A percentile compares a stretch with the other conserved stretches of the same genome.
These are phyloP conservation scores for Cyrtorhinus lividipennis DNA, from an alignment of 1,140 invertebrate genomes.

Conservation along the genomic window DNA sequence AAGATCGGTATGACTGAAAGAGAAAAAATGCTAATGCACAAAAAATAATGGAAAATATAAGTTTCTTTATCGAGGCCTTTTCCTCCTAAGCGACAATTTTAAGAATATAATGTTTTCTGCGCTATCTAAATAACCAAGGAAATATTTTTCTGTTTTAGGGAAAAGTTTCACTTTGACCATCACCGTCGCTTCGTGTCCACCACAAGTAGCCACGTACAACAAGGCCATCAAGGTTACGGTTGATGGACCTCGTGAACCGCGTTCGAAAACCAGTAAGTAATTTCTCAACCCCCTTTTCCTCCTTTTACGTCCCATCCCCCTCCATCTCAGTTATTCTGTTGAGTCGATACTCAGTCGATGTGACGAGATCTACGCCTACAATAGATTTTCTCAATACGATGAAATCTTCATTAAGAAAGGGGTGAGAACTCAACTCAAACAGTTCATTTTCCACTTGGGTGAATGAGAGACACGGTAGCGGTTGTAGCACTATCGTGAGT, in stretches of 20 bases:
- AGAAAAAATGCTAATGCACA: too few species aligned
- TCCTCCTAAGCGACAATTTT: too few species aligned
- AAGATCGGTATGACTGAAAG: too few species aligned
- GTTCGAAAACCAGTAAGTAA: conserved; percentile 91
- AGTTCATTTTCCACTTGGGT: too few species aligned
- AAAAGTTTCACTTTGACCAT: conserved; percentile 97
- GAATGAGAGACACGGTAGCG: too few species aligned
- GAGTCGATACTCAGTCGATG: not conserved
- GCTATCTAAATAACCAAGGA: not conserved
- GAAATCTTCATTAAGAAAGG: not conserved
- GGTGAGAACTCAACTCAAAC: not conserved
- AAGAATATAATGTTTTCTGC: too few species aligned
- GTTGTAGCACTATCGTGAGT: too few species aligned
- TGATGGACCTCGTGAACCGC: conserved; percentile 89
- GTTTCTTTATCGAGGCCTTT: too few species aligned
- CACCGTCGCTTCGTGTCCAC: conserved; percentile 76
- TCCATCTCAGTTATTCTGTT: too few species aligned
- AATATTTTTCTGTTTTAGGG: conserved; percentile 45
- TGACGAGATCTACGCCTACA: not conserved
- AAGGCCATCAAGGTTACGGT: conserved; percentile 99
- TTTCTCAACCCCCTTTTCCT: conserved; percentile 10
- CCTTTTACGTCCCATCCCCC: conserved; percentile 14
- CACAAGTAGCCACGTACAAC: conserved; percentile 85
- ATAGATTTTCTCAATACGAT: not conserved
- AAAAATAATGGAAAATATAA: too few species aligned